A percentile compares a stretch with the other conserved stretches of the same genome.
These are phyloP conservation scores for Dioctria linearis DNA, from an alignment of 2,888 invertebrate species.

Conservation along the genomic window DNA sequence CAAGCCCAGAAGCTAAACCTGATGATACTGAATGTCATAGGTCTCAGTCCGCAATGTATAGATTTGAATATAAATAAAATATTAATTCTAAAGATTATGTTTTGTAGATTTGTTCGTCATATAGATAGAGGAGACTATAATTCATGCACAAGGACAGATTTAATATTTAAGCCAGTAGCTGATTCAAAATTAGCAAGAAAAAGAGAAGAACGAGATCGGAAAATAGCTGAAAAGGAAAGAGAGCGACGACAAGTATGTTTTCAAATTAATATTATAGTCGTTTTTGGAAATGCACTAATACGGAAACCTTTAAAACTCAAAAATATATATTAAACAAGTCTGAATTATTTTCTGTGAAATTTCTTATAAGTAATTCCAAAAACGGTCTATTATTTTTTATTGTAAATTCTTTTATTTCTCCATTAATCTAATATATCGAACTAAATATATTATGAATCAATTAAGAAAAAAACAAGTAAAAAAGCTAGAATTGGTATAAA, in stretches of 20 bases:
- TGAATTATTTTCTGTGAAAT: no score
- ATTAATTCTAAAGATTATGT: conserved; percentile 21
- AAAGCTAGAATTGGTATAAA: no score
- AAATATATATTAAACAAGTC: no score
- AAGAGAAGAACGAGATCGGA: conserved; percentile 89
- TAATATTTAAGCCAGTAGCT: conserved; percentile 96
- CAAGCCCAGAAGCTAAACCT: conserved; percentile 93
- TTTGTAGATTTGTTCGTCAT: conserved; percentile 86
- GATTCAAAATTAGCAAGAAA: conserved; percentile 94
- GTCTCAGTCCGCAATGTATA: conserved; percentile 92
- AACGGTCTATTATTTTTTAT: background rate
- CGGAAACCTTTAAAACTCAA: no score
- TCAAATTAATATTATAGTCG: conserved; percentile 56
- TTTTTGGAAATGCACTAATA: no score
- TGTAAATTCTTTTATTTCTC: background rate
- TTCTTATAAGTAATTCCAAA: background rate
- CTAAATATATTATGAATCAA: no score
- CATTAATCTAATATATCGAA: no score
- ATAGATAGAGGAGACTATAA: conserved; percentile 97
- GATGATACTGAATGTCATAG: conserved; percentile 96
- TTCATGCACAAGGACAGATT: conserved; percentile 95
- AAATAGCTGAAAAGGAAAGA: conserved; percentile 90
- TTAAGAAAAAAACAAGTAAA: no score
- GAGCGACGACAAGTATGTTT: conserved; percentile 81
- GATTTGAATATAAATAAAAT: background rate